Base-by-base conservation (phyloP, 2,797 vertebrate species). In the Falco novaeseelandiae region DNA sequence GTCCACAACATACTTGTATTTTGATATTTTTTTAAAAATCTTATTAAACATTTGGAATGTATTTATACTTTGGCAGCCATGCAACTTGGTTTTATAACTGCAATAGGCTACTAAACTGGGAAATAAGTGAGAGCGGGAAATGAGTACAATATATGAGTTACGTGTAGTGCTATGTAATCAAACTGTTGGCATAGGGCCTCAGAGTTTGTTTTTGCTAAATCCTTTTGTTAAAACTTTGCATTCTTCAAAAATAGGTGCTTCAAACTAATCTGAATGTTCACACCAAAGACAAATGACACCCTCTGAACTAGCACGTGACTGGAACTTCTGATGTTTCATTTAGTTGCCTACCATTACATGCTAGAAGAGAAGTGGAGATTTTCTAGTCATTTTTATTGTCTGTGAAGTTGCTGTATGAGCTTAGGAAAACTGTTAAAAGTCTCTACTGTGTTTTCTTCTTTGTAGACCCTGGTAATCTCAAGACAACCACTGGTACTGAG, bases 81-180 rank as follows among this genome's bases (percentile, higher is more conserved):
- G 8, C 15, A 82, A 4, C 22, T 85, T 94, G n/a, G 7, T 59
- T 94, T 90, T 80, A 6, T 52, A 57, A 61, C 74, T 89, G 21
- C 1, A 3, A 69, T 73, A 79, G 17, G 9, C 30, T 84, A 40
- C 12, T 89, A n/a, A 84, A 86, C 40, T 57, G 26, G 8, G 22
- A 42, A n/a, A 65, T 61, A 15, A 21, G 21, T 74, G 51, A 63
- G 17, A 77, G 21, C 38, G 72, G 30, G 27, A 80, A 86, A 85
- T 87, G 40, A 20, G 8, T 29, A 44, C 6, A 54, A 21, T 38
- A 49, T 6, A 15, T 46, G 29, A 70, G 10, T 71, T 70, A 27
- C 0, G 0, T 40, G 20, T 19, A 57, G n/a, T 26, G 10, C 22
- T 78, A 1, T 48, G 20, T 25, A 59, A 21, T 77, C 26, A 27